Evolutionary conservation across 2,797 vertebrate genomes (phyloP), one percentile per base, ranked within the genome.

Genomic region (Corythornis leucogaster): DNA sequence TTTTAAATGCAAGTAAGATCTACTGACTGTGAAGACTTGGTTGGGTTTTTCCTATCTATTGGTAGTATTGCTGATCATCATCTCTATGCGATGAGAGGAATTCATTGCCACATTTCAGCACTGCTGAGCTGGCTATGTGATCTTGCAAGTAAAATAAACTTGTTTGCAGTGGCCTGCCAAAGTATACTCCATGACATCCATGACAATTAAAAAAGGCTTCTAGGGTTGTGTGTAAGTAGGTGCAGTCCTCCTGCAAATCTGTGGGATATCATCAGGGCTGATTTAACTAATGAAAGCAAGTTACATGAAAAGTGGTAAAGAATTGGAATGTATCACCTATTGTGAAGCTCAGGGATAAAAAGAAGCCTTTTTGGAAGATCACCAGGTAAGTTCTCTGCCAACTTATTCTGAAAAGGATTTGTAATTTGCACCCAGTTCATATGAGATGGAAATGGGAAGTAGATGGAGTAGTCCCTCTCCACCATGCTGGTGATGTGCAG

Each of bases 21-120:
- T 71, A 75, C 62, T 82, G 85, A 63, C 83, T 95, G 75, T 80
- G 75, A 82, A 1, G 4, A 82, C 83, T 94, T 6, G 48, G 80
- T 91, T 95, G 79, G 87, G 87, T 83, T 94, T 96, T 96, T 94
- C 77, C 87, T 92, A 95, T 96, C 90, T 94, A 80, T 93, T 94
- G 93, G 92, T 92, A 92, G 80, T 93, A 88, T 94, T 85, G 67
- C 92, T 95, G 87, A 91, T 92, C 75, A 90, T 95, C 93, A 92
- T 95, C 90, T 90, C 87, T 75, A 45, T 0, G 85, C 0, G 91
- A 92, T 91, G 92, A 95, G 93, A 94, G 93, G 94, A 93, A 82
- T 94, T 95, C 85, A 85, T 94, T 95, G 94, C 89, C 82, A 94
- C 94, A 94, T 95, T 96, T 96, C 93, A 96, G 82, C 95, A 95